Conservation (phyloP, 2,888 invertebrate species). For the Oasisia sp. region DNA sequence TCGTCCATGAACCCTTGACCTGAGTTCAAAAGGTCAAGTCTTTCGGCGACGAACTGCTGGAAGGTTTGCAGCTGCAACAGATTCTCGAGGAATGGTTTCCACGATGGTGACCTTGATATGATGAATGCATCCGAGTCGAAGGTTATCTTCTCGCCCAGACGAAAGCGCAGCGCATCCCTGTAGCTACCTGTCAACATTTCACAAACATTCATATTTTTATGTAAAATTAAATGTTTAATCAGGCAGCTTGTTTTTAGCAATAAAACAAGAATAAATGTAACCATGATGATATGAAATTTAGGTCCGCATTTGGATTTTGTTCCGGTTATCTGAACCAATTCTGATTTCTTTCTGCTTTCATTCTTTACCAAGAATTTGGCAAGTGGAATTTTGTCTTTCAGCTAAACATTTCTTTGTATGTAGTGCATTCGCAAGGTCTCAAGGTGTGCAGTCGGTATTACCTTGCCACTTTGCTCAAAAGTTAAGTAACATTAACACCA, state of each 20-base stretch:
- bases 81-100: conserved; percentile 88
- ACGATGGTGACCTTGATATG: conserved; percentile 81
- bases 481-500: no score
- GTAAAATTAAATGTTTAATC: background rate
- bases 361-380: no score
- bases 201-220: background rate
- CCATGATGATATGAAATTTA: no score
- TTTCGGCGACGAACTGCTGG: conserved; percentile 90
- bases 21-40: conserved; percentile 90
- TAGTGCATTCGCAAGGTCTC: no score
- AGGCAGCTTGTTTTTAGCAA: background rate
- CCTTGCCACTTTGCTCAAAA: no score
- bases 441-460: no score
- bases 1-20: conserved; percentile 93
- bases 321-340: no score
- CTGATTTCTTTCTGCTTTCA: no score
- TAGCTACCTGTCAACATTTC: conserved; percentile 55
- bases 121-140: conserved; percentile 89
- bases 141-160: conserved; percentile 78
- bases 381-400: no score
- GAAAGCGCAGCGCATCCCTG: conserved; percentile 79
- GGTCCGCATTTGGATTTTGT: no score
- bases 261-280: background rate
- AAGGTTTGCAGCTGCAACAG: conserved; percentile 89
- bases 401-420: no score